Evolutionary conservation across 1,140 invertebrate species (phyloP).

Genomic region (Monochamus saltuarius): DNA sequence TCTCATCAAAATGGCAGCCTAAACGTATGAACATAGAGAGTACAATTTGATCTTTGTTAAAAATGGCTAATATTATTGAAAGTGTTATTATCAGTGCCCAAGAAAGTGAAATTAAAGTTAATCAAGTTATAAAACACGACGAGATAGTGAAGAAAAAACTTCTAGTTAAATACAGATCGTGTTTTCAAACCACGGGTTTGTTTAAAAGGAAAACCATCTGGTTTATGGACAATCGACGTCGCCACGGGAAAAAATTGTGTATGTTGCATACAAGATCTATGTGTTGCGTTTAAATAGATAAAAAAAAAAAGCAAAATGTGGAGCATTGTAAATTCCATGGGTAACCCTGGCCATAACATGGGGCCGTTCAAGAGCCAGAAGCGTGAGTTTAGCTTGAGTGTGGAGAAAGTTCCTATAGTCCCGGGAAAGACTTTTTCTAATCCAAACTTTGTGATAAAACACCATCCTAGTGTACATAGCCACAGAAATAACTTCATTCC

Average conservation of each 20-base stretch:
- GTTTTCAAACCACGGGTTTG: not conserved
- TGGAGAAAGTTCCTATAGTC: conserved; percentile 5
- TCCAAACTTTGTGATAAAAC: conserved; percentile 33
- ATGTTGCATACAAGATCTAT: conserved; percentile 16
- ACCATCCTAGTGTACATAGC: conserved; percentile 1
- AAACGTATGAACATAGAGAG: conserved; percentile 7
- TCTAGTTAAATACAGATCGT: conserved; percentile 3
- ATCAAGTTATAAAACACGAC: not conserved
- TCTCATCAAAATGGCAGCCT: conserved; percentile 27
- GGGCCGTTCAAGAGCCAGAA: conserved; percentile 1
- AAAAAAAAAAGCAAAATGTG: conserved; percentile 16
- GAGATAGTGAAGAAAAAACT: conserved; percentile 20
- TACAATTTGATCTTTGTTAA: conserved; percentile 7
- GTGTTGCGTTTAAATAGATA: conserved; percentile 8
- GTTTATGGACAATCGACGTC: not conserved
- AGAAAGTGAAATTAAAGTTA: conserved; percentile 12
- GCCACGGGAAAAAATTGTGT: not conserved
- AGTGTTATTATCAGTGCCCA: conserved; percentile 6
- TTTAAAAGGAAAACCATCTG: not conserved
- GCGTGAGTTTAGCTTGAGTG: conserved; percentile 11
- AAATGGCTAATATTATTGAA: conserved; percentile 10
- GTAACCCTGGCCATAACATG: not conserved
- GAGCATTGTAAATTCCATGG: conserved; percentile 2
- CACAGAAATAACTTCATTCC: not conserved
- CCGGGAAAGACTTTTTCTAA: conserved; percentile 25